These are phyloP conservation scores for Pteronura brasiliensis DNA, from an alignment of 2,113 vertebrate species.

Conservation along the genomic window DNA sequence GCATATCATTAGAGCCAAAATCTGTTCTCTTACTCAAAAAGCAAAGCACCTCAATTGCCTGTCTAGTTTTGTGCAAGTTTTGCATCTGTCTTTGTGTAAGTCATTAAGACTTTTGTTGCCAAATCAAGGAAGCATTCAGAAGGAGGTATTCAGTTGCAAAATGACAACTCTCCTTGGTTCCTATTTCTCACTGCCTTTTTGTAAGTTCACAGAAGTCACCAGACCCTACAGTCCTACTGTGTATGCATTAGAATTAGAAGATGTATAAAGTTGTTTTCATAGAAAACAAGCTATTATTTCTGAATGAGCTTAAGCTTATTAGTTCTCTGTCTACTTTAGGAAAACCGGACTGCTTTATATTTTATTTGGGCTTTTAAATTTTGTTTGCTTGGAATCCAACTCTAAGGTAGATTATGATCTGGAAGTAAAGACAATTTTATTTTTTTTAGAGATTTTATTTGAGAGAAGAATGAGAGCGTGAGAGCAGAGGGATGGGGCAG, in stretches of 20 bases:
- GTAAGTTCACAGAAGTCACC: not conserved
- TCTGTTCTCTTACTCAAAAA: constrained; percentile 43
- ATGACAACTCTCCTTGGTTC: not conserved
- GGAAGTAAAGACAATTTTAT: not conserved
- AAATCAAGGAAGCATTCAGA: not conserved
- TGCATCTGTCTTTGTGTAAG: not conserved
- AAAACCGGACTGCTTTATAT: not conserved
- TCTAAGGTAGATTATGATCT: not conserved
- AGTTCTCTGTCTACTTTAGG: constrained; percentile 34
- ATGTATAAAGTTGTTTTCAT: not conserved
- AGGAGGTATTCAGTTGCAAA: not conserved
- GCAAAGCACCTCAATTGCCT: not conserved
- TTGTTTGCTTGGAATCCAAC: not conserved
- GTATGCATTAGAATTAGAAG: not conserved
- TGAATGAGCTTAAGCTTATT: constrained; percentile 20
- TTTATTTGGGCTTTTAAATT: constrained; percentile 32
- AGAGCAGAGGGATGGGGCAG: not conserved
- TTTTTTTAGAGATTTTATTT: not conserved
- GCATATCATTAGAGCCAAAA: constrained; percentile 45
- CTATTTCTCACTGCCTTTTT: not conserved
- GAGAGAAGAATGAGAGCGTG: not conserved
- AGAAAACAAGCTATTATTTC: not conserved
- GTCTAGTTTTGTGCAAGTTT: not conserved
- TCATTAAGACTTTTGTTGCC: not conserved
- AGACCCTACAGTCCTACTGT: not conserved